Base-by-base conservation (phyloP, 2,888 invertebrate genomes). In the Cosmia trapezina region DNA sequence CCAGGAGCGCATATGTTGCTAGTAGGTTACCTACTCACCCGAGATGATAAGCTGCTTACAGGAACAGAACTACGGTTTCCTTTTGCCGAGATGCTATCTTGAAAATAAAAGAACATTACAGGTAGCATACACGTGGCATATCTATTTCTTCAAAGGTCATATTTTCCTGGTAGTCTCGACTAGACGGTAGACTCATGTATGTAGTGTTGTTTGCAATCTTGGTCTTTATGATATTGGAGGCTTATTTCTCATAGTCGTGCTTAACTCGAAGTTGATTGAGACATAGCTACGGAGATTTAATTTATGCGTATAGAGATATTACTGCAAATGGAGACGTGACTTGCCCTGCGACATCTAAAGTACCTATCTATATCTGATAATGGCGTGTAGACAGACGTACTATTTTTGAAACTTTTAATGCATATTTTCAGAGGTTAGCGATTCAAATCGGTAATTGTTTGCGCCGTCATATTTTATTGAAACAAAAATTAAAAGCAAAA, bases 1-100 rank as follows among this genome's bases (percentile, higher is more conserved):
- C 61, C 61, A 66, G 73, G 56, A 45, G 73, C 51, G 33, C 64
- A 78, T 72, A 56, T 22, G 19, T 65, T 51, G 41, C 47, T 47
- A 41, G 65, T 11, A 54, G 78, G 59, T 49, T 22, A 37, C 47
- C n/a, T 14, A 76, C 71, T 53, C 57, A 28, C 28, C 5, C 70
- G 49, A 73, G 41, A 64, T 60, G 64, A 56, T 68, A 80, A 60
- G 68, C 75, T 33, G 54, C 80, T 80, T 69, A 65, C 45, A 60
- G 59, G 17, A 61, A 33, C 64, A n/a, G 47, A 60, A 61, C 53
- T 53, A 74, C 9, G 49, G 56, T 69, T 64, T 74, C 60, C 61
- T 61, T 28, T 57, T 57, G 33, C 63, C 14, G 33, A 64, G 62
- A 79, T 67, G 64, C 45, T 22, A 5, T 47, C 37, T 60, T 74